Evolutionary conservation across 2,113 vertebrate genomes (phyloP).

Genomic region (Okapia johnstoni): DNA sequence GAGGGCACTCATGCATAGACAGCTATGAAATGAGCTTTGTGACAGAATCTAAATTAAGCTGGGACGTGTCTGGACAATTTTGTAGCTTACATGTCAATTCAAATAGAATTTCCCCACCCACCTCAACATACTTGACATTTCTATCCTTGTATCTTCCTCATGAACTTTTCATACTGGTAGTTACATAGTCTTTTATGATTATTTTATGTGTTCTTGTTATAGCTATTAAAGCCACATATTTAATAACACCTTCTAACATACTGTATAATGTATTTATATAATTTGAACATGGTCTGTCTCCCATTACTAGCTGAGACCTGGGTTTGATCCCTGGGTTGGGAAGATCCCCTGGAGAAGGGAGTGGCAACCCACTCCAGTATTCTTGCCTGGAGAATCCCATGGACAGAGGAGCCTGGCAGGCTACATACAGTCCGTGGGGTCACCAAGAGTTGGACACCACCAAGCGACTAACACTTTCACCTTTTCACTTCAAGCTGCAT

Average conservation of each 20-base stretch:
- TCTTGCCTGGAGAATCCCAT: neutral
- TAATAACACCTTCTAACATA: neutral
- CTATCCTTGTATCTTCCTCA: neutral
- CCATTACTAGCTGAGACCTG: neutral
- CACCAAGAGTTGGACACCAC: neutral
- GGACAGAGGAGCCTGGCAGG: neutral
- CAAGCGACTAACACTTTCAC: neutral
- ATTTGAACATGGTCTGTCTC: neutral
- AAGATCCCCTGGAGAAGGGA: neutral
- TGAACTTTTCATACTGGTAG: neutral
- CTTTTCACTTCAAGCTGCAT: neutral
- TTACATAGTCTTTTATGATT: neutral
- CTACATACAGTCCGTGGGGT: neutral
- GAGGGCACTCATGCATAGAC: neutral
- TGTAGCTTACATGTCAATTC: neutral
- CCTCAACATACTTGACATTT: neutral
- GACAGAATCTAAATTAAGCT: neutral
- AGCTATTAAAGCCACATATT: neutral
- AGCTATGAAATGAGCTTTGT: neutral
- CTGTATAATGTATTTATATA: neutral
- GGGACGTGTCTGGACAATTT: neutral
- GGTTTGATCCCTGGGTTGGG: neutral
- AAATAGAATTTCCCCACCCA: neutral
- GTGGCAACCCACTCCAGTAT: neutral
- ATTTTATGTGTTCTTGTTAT: neutral